These are phyloP conservation scores for Merops nubicus DNA, from an alignment of 2,113 vertebrate genomes.

Conservation along the genomic window DNA sequence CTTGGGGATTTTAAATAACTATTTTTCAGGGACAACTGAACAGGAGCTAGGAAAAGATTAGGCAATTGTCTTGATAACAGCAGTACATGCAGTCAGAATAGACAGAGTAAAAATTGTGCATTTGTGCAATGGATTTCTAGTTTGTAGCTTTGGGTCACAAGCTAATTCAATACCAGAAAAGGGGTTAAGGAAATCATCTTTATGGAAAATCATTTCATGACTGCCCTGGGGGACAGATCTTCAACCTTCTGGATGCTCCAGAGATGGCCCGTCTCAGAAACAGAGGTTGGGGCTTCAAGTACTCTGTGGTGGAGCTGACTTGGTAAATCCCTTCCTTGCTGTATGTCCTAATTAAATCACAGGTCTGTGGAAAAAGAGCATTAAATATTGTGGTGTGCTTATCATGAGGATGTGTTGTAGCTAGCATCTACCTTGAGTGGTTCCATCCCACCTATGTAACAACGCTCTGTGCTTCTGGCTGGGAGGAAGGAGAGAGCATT, in stretches of 20 bases:
- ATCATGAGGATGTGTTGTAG: neutral
- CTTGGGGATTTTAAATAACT: neutral
- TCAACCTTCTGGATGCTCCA: neutral
- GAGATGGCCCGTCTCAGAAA: neutral
- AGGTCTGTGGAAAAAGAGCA: neutral
- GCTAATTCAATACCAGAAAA: neutral
- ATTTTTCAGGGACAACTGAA: neutral
- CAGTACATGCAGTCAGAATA: neutral
- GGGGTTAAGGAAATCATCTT: neutral
- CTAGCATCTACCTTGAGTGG: neutral
- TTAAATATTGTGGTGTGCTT: neutral
- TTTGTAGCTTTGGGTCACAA: neutral
- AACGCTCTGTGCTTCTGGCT: neutral
- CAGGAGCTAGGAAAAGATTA: neutral
- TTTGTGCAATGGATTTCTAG: neutral
- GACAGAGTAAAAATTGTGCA: neutral
- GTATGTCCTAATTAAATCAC: neutral
- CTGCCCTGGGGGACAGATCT: neutral
- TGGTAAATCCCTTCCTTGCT: neutral
- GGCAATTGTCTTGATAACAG: neutral
- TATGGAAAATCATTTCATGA: neutral
- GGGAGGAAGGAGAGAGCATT: neutral
- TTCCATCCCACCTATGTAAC: neutral
- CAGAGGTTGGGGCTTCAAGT: accelerated
- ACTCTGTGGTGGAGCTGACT: neutral